Conservation (phyloP, 2,113 vertebrate species). For the Lepus timidus region DNA sequence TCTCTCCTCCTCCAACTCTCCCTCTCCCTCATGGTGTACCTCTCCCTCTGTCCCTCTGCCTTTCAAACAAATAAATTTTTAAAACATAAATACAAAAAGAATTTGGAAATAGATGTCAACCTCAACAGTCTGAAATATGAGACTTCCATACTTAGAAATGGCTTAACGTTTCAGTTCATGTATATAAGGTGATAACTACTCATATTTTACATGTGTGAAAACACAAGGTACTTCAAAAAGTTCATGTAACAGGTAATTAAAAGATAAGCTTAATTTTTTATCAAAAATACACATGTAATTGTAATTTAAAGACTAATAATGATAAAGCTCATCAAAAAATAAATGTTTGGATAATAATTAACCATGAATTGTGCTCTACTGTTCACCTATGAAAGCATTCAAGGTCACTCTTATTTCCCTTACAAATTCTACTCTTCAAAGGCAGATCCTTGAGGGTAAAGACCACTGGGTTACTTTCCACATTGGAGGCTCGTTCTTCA, state of each 20-base stretch:
- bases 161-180: not conserved
- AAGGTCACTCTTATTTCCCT: not conserved
- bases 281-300: not conserved
- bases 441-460: not conserved
- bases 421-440: not conserved
- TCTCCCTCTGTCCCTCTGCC: too few species aligned
- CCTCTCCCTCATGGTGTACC: too few species aligned
- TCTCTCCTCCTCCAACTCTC: too few species aligned
- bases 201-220: not conserved
- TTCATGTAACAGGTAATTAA: too few species aligned
- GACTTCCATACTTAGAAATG: not conserved
- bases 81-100: too few species aligned
- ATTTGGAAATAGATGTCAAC: not conserved
- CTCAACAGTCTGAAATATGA: not conserved
- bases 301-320: not conserved
- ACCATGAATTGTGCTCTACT: not conserved
- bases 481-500: not conserved
- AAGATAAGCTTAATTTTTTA: not conserved
- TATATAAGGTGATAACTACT: not conserved
- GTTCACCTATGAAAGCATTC: constrained; percentile 34
- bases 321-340: not conserved
- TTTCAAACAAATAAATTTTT: too few species aligned
- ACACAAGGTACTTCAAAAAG: too few species aligned
- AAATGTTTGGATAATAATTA: not conserved
- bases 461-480: not conserved